Evolutionary conservation across 2,797 vertebrate species (phyloP).

Genomic region (Coregonus sp.): DNA sequence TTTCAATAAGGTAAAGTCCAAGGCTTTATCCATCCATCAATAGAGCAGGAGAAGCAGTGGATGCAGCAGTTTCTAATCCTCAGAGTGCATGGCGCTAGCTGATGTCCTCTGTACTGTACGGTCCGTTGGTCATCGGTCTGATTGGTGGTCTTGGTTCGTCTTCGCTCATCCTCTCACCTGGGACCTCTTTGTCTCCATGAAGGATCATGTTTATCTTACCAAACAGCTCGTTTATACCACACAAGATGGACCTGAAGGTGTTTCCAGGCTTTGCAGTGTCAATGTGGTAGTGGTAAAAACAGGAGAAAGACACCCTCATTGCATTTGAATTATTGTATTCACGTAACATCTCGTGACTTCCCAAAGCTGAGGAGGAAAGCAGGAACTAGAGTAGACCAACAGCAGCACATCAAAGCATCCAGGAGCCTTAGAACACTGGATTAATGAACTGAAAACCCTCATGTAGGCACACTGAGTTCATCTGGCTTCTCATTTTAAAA

Average conservation of each 20-base stretch:
- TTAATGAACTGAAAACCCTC: no score
- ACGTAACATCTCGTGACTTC: no score
- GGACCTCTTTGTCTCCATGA: constrained; percentile 60
- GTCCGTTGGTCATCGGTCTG: constrained; percentile 59
- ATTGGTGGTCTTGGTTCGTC: constrained; percentile 52
- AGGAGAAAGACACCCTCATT: no score
- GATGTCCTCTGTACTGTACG: constrained; percentile 60
- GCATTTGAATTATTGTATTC: no score
- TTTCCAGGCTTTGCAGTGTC: background rate
- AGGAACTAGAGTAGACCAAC: no score
- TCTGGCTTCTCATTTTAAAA: no score
- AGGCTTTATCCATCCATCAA: constrained; percentile 80
- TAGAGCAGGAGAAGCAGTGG: constrained; percentile 67
- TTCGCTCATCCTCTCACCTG: constrained; percentile 58
- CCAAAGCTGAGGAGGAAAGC: no score
- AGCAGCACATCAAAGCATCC: no score
- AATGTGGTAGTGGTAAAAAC: no score
- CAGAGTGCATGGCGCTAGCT: constrained; percentile 44
- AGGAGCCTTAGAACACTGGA: no score
- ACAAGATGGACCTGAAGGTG: constrained; percentile 51
- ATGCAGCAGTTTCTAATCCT: constrained; percentile 77
- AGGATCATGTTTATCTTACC: constrained; percentile 58
- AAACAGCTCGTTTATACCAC: constrained; percentile 9
- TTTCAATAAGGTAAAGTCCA: constrained; percentile 80
- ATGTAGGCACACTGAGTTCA: no score